These are phyloP conservation scores for Brachypodius melanocephalos DNA, from an alignment of 2,113 vertebrate species.

Conservation along the genomic window DNA sequence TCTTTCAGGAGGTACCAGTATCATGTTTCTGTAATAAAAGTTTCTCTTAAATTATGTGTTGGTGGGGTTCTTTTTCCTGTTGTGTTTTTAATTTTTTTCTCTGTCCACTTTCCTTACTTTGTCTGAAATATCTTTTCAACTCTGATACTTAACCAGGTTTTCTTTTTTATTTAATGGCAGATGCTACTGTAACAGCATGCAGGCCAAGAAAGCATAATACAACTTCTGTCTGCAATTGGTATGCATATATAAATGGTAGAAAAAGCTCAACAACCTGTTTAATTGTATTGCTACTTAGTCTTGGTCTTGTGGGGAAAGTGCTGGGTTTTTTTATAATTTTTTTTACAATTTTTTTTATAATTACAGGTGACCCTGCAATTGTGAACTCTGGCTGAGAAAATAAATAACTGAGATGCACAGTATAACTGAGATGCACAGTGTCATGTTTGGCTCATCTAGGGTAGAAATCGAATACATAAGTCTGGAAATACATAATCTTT, in stretches of 20 bases:
- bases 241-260: neutral
- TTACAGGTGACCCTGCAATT: neutral
- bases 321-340: too few relatives aligned
- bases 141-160: neutral
- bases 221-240: neutral
- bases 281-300: neutral
- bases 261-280: neutral
- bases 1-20: neutral
- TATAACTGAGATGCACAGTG: neutral
- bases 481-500: neutral
- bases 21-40: conserved; percentile 5
- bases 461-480: neutral
- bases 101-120: neutral
- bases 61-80: rapidly evolving
- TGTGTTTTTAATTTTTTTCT: neutral
- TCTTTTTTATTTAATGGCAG: neutral
- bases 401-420: neutral
- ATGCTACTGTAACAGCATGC: neutral
- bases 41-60: neutral
- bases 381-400: neutral
- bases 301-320: neutral
- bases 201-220: neutral
- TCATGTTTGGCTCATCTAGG: neutral
- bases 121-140: neutral
- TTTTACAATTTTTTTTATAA: too few relatives aligned